Evolutionary conservation across 2,888 invertebrate species (phyloP), one percentile per base, ranked within the genome.

Genomic region (Lithophane socia): DNA sequence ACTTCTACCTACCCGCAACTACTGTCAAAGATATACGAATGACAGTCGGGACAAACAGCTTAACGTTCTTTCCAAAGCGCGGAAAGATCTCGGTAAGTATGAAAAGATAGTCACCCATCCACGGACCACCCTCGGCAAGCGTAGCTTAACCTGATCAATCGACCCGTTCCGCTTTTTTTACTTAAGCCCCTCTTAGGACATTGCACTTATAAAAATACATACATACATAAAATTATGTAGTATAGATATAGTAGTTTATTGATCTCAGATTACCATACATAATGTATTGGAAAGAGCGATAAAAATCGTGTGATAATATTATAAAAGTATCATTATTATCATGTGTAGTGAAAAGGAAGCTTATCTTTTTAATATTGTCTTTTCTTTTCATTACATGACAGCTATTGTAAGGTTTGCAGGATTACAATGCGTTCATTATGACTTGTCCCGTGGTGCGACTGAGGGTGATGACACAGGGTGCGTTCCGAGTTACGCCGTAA

Each of bases 341-440:
- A 37, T 44, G 7, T 54, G 49, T 37, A 12, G 18, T n/a, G 47
- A 18, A 66, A 66, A 56, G 79, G 37, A 54, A 54, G 1, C 16
- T 66, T 79, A 78, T 73, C 66, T 29, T 58, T 74, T 49, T 37
- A 37, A 2, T 42, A 24, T 73, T n/a, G 54, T 54, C 24, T 79
- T 47, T 64, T 12, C 13, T 18, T 65, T 72, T 58, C 24, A 44
- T 24, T 72, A 24, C 13, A 21, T 2, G 21, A 21, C 56, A 24
- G 3, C 7, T 64, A 24, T 49, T 49, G 4, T n/a, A 24, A 24
- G 60, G 16, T 58, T 58, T 8, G 21, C 60, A 66, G 60, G 54
- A 60, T 44, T 47, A 3, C 18, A 52, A 18, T 18, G 21, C 21
- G 52, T 49, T 7, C 49, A 49, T 49, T 49, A 16, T 16, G 16